Evolutionary conservation across 2,113 vertebrate genomes (phyloP).

Genomic region (Hydrolagus affinis): DNA sequence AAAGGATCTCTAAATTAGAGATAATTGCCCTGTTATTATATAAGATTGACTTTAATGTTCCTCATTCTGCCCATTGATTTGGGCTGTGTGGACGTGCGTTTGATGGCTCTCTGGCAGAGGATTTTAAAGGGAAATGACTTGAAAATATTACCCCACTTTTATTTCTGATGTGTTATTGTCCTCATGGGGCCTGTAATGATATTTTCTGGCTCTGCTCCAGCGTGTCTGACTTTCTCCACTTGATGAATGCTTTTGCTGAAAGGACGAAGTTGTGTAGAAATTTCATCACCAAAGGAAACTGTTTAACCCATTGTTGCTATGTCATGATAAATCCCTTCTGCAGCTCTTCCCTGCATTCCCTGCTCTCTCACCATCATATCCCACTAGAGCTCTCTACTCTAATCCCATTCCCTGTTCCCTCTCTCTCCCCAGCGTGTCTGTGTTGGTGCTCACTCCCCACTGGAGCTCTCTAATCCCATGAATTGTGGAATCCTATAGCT

Average conservation of each 20-base stretch:
- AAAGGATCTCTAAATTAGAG: constrained; percentile 13
- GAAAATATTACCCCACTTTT: not conserved
- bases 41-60: not conserved
- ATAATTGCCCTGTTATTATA: not conserved
- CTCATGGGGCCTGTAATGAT: not conserved
- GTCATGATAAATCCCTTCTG: too few relatives aligned
- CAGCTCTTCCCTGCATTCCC: too few relatives aligned
- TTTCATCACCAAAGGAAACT: too few relatives aligned
- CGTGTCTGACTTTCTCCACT: not conserved
- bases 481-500: too few relatives aligned
- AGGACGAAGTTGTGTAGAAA: not conserved
- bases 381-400: too few relatives aligned
- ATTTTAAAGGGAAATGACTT: not conserved
- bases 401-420: too few relatives aligned
- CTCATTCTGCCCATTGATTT: constrained; percentile 1
- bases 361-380: too few relatives aligned
- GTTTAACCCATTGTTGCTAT: too few relatives aligned
- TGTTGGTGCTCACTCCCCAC: too few relatives aligned
- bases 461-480: too few relatives aligned
- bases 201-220: not conserved
- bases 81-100: not conserved
- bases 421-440: too few relatives aligned
- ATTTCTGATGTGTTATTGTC: not conserved
- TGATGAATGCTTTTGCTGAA: not conserved
- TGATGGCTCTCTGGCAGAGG: not conserved